Base-by-base conservation (phyloP, 1,140 invertebrate genomes). In the Drosophila equinoxialis region DNA sequence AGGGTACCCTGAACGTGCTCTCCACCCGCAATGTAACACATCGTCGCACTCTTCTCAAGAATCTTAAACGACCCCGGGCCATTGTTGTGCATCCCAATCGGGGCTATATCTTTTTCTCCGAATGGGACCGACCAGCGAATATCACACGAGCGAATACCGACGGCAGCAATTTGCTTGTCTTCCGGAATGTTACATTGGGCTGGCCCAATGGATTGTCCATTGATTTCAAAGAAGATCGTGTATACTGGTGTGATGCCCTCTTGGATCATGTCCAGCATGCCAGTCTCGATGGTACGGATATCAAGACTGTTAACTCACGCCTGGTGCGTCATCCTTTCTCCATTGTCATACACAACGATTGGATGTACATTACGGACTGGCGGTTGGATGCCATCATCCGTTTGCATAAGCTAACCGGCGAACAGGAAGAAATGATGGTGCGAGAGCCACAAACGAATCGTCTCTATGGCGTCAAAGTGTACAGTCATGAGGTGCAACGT, bases 331-430 rank as follows among this genome's bases (percentile, higher is more conserved):
- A 99, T 94, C 98, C 99, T 6, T 99, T 99, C 93, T 99, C 98
- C 0, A 96, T 99, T 45, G 97, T 98, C 0, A 97, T 99, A 70
- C 95, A 98, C 91, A 94, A 96, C 81, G 95, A 98, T n/a, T 98
- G 96, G 93, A 96, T 99, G 94, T 99, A 98, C 90, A 98, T 99
- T 13, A 99, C 98, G 0, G 98, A 99, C 91, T 99, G 98, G 98
- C 93, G 98, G 41, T 92, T 99, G 6, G 98, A 99, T 92, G 97
- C 98, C 0, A 99, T 99, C 39, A 96, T 99, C 1, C 93, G 96
- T 41, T 93, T 99, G 66, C 95, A 98, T 83, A 99, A 99, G 91
- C 93, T 96, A 14, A 97, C 96, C 1, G 98, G 97, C 0, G 96
- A 96, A 55, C 95, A 97, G 68, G 97, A 98, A 90, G 95, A 96